Percentiles rank a stretch among this genome's conserved stretches.
Evolutionary conservation across 2,113 vertebrate species (phyloP).

Genomic region (Lonchura striata): DNA sequence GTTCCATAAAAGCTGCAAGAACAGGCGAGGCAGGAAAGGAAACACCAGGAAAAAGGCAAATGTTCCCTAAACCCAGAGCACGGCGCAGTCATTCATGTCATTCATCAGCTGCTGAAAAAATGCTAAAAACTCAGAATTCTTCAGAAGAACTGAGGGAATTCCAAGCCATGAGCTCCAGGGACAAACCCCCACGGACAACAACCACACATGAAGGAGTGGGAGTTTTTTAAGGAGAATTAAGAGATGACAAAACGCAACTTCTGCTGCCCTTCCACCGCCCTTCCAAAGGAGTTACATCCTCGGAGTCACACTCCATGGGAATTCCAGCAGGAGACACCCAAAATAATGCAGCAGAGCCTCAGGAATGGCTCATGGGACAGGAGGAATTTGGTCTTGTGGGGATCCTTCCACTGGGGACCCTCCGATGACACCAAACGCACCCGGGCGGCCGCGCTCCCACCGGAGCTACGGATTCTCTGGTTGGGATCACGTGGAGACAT

Average conservation of each 20-base stretch:
- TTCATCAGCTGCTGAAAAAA: not conserved
- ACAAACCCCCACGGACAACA: not conserved
- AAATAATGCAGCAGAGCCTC: fast-evolving
- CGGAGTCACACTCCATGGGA: not conserved
- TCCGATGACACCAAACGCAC: fast-evolving
- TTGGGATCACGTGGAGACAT: too few relatives aligned
- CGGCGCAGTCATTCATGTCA: fast-evolving
- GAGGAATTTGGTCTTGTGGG: fast-evolving
- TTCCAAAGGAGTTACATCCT: not conserved
- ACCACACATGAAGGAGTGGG: fast-evolving
- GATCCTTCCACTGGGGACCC: not conserved
- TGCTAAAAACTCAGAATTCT: not conserved
- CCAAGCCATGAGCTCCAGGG: not conserved
- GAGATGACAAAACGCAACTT: not conserved
- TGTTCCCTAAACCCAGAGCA: not conserved
- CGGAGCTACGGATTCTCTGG: not conserved
- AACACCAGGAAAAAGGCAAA: not conserved
- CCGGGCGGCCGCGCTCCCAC: fast-evolving
- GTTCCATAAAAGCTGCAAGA: not conserved
- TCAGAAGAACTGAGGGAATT: not conserved
- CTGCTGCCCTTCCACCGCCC: fast-evolving
- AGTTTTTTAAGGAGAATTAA: not conserved
- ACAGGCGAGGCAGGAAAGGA: not conserved
- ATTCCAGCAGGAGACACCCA: not conserved
- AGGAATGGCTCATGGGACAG: fast-evolving